A percentile compares a stretch with the other conserved stretches of the same genome.
These are phyloP conservation scores for Nerophis lumbriciformis DNA, from an alignment of 2,113 vertebrate genomes.

Conservation along the genomic window DNA sequence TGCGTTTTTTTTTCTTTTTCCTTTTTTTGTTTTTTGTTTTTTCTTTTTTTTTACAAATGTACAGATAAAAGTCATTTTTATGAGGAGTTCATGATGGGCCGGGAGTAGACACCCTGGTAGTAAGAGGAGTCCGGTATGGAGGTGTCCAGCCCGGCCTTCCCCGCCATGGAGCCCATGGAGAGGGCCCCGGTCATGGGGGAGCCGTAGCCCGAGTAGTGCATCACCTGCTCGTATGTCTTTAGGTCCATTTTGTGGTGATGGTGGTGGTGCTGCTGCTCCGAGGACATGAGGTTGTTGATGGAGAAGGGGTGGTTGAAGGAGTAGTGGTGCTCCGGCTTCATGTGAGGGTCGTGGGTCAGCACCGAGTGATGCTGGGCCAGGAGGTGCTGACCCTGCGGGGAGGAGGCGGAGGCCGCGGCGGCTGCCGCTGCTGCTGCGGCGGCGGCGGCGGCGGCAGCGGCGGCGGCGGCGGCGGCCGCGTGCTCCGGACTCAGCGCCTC, in stretches of 20 bases:
- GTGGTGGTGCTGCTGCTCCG: constrained; percentile 85
- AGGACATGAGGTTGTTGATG: constrained; percentile 98
- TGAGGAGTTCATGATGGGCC: constrained; percentile 98
- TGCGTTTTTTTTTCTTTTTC: constrained; percentile 9
- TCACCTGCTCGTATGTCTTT: constrained; percentile 98
- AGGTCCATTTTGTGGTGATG: constrained; percentile 92
- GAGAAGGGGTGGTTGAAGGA: constrained; percentile 99
- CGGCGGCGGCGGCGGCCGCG: constrained; percentile 20
- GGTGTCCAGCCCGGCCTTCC: constrained; percentile 88
- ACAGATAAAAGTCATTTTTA: constrained; percentile 74
- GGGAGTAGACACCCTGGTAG: constrained; percentile 92
- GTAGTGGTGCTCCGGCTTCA: constrained; percentile 97
- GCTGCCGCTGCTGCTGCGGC: background rate
- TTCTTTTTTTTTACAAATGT: constrained; percentile 77
- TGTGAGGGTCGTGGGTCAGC: constrained; percentile 87
- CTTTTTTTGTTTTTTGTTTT: constrained; percentile 71
- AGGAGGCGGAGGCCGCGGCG: constrained; percentile 36
- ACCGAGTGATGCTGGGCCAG: constrained; percentile 83
- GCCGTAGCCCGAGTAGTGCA: constrained; percentile 94
- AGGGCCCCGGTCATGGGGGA: constrained; percentile 90
- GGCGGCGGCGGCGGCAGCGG: background rate
- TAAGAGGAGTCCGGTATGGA: constrained; percentile 90
- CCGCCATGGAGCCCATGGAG: constrained; percentile 91
- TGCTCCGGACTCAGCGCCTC: constrained; percentile 83
- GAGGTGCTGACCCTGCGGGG: constrained; percentile 85